Evolutionary conservation across 2,888 invertebrate species (phyloP), one percentile per base, ranked within the genome.

Genomic region (Scaptomyza tumidula): DNA sequence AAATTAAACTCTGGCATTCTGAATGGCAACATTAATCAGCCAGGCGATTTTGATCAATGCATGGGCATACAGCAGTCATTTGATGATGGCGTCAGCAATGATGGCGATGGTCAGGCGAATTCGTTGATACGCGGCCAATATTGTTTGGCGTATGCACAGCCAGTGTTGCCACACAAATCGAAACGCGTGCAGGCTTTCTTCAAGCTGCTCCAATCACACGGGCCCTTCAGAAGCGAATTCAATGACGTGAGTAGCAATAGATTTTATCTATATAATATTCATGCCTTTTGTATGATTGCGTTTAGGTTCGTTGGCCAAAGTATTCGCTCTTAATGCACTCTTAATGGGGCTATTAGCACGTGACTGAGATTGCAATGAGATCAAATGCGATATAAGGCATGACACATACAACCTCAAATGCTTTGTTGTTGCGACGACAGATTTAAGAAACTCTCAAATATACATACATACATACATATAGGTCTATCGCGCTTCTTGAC

Each of bases 11-110:
- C 95, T 11, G 95, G 95, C 43, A 92, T 95, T 50, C 89, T 95
- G 43, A 94, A 93, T 84, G 95, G 95, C 54, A 95, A 95, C 85
- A 93, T 95, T 39, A 95, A 95, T 91, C 95, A 95, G 81, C 93
- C 93, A 46, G 95, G 95, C 2, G 95, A 91, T 80, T 95, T 92
- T 53, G 92, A 92, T 84, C 92, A 92, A 69, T 92, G 92, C 52
- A 52, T 92, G 71, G 77, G 80, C 48, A 78, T 90, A 5, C 78
- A 86, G 16, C 82, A 86, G 41, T 64, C 74, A 13, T 37, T 55
- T 2, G 81, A 56, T 2, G 81, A 56, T 55, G 72, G 69, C 57
- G 68, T 64, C 57, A 72, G 35, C 50, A 56, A 45, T 4, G 31
- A 54, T 35, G 41, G 67, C 6, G 46, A 24, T 27, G 50, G 31